Percentiles rank a stretch among this genome's conserved stretches.
These are phyloP conservation scores for Rhamnusium bicolor DNA, from an alignment of 2,888 invertebrate species.

Conservation along the genomic window DNA sequence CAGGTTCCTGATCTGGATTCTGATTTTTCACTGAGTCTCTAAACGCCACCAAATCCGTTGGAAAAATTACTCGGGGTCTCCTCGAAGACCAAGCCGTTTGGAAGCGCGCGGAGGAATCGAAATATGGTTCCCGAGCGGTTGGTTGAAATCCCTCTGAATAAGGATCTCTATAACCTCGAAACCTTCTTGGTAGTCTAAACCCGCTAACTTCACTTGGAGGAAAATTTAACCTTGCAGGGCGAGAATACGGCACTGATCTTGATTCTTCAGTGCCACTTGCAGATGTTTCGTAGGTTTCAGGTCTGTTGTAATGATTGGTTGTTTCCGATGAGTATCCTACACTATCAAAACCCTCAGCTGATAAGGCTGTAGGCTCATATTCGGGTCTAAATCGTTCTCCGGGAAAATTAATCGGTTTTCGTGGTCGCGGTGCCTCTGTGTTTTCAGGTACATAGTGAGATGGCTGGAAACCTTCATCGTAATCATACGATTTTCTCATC, in stretches of 20 bases:
- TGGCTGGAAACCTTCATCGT: conserved; percentile 48
- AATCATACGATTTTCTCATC: conserved; percentile 56
- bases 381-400: conserved; percentile 58
- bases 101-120: conserved; percentile 60
- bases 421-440: conserved; percentile 6
- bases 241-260: conserved; percentile 29
- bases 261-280: conserved; percentile 5
- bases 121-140: conserved; percentile 59
- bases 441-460: conserved; percentile 17
- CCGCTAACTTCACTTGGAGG: conserved; percentile 53
- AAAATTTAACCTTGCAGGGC: conserved; percentile 45
- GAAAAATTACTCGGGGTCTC: conserved; percentile 70
- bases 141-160: conserved; percentile 53
- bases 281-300: conserved; percentile 3
- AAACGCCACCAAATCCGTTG: conserved; percentile 69
- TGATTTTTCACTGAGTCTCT: conserved; percentile 61
- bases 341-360: conserved; percentile 51
- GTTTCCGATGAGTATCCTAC: conserved; percentile 9
- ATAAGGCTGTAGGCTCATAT: conserved; percentile 55
- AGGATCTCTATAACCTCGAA: conserved; percentile 50
- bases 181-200: conserved; percentile 55
- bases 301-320: conserved; percentile 18
- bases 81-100: conserved; percentile 63
- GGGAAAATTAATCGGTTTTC: conserved; percentile 55
- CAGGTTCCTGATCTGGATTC: conserved; percentile 60